Evolutionary conservation across 1,140 invertebrate species (phyloP).

Genomic region (Archivesica marissinica): DNA sequence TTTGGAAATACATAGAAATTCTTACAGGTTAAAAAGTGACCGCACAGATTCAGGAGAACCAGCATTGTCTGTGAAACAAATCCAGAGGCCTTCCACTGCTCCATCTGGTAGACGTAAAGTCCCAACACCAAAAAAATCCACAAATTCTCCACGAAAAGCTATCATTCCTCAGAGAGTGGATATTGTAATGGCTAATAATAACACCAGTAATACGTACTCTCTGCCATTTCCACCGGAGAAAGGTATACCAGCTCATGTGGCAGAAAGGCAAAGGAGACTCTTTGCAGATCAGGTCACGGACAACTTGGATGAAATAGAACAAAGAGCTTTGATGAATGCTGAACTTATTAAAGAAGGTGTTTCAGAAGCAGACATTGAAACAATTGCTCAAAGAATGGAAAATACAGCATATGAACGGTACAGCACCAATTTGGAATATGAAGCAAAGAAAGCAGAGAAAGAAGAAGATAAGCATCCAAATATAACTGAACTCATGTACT

Average conservation of each 20-base stretch:
- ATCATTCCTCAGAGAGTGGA: constrained; percentile 64
- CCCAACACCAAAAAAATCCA: constrained; percentile 66
- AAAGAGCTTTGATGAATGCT: constrained; percentile 58
- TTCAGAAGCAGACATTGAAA: constrained; percentile 40
- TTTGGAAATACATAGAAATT: constrained; percentile 54
- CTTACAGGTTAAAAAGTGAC: constrained; percentile 66
- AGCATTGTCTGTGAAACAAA: constrained; percentile 48
- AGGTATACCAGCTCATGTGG: constrained; percentile 71
- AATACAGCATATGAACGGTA: background rate
- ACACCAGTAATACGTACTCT: constrained; percentile 68
- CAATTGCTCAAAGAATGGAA: background rate
- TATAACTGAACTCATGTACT: constrained; percentile 55
- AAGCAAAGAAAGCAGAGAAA: constrained; percentile 9
- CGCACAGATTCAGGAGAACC: constrained; percentile 34
- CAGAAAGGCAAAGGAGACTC: constrained; percentile 67
- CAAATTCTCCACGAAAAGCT: constrained; percentile 67
- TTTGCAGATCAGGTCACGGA: constrained; percentile 68
- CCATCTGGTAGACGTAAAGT: constrained; percentile 63
- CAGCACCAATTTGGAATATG: too few species aligned
- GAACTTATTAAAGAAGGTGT: constrained; percentile 58
- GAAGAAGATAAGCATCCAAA: constrained; percentile 44
- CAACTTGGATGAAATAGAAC: constrained; percentile 64
- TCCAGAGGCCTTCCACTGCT: constrained; percentile 65
- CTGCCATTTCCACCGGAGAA: constrained; percentile 72
- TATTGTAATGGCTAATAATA: constrained; percentile 63